Conservation (phyloP, 2,113 vertebrate genomes). For the Xiphophorus couchianus region DNA sequence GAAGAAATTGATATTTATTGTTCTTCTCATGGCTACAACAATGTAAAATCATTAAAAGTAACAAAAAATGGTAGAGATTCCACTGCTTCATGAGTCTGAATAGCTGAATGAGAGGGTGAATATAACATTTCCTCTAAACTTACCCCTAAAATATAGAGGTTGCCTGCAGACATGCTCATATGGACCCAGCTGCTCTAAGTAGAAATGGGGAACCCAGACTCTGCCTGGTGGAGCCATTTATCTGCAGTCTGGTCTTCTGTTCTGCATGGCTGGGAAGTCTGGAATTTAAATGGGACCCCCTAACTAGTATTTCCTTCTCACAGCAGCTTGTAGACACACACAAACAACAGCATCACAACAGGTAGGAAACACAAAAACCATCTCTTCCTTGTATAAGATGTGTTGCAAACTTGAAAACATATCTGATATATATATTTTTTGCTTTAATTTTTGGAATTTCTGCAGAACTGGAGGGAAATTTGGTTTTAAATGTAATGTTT, state of each 20-base stretch:
- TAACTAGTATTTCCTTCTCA: conserved; percentile 62
- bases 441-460: conserved; percentile 17
- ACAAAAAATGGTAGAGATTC: background rate
- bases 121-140: background rate
- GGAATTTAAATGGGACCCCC: conserved; percentile 73
- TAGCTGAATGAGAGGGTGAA: no score
- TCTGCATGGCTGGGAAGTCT: conserved; percentile 71
- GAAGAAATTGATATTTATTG: no score
- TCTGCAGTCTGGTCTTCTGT: conserved; percentile 70
- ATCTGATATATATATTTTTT: conserved; percentile 12
- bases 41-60: background rate
- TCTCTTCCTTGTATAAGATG: background rate
- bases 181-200: conserved; percentile 39
- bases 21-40: background rate
- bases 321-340: conserved; percentile 62
- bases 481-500: conserved; percentile 30
- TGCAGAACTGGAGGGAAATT: conserved; percentile 11
- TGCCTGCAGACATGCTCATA: conserved; percentile 25
- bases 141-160: background rate
- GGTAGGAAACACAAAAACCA: conserved; percentile 25
- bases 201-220: conserved; percentile 68
- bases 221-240: conserved; percentile 72
- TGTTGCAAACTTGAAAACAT: conserved; percentile 1
- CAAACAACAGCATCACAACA: conserved; percentile 50
- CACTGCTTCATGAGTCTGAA: background rate